phyloP scores from a whole-genome alignment of 1,140 invertebrate species.

The Geopemphigus sp. region DNA sequence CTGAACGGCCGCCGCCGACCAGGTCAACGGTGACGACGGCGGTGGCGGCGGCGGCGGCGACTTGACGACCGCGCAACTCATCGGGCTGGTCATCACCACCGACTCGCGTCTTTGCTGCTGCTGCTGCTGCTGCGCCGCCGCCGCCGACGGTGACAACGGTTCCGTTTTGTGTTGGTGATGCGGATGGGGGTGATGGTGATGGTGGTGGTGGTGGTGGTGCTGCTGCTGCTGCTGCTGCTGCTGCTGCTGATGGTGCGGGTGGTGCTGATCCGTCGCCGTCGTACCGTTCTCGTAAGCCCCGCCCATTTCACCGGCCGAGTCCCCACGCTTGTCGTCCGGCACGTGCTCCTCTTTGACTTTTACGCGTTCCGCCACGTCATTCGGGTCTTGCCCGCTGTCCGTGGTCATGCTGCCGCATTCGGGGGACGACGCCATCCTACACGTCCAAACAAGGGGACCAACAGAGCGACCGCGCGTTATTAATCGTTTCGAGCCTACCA shows the following conservation, averaged over 20 bases:
- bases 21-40: conserved; percentile 4
- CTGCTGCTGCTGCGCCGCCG: neutral
- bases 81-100: conserved; percentile 49
- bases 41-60: conserved; percentile 1
- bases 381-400: conserved; percentile 39
- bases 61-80: conserved; percentile 48
- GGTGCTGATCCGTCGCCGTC: neutral
- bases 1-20: neutral
- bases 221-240: neutral
- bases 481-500: too few relatives aligned
- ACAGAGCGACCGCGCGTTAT: neutral
- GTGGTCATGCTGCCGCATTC: conserved; percentile 31
- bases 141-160: neutral
- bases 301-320: neutral
- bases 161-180: neutral
- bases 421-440: conserved; percentile 44
- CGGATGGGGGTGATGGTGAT: neutral
- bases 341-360: conserved; percentile 18
- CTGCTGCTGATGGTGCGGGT: too few relatives aligned
- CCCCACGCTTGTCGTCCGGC: conserved; percentile 26
- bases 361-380: conserved; percentile 24
- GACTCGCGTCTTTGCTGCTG: conserved; percentile 50
- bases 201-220: neutral
- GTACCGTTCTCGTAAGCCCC: conserved; percentile 13
- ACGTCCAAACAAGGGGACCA: too few relatives aligned